Evolutionary conservation across 2,888 invertebrate species (phyloP), one percentile per base, ranked within the genome.

Genomic region (Pycnomerus fuliginosus): DNA sequence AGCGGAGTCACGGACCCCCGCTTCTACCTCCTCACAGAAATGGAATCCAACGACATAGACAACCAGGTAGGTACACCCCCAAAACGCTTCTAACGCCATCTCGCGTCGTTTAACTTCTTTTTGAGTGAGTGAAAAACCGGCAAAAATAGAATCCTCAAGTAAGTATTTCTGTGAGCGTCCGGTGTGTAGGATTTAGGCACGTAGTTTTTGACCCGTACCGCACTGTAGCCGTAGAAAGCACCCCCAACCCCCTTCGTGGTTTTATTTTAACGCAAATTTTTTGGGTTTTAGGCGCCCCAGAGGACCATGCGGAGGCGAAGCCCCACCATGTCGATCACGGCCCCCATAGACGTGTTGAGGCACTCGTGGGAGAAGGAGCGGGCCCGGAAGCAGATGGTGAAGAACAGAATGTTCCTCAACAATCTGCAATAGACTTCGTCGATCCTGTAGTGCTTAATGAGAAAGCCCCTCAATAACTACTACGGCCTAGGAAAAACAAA

Each of bases 11-110:
- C 66, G 3, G 72, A 73, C 53, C 72, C 73, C 10, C 56, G 72
- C 23, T 70, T 72, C 52, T 74, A 72, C 53, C 57, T 73, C 15
- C 64, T 74, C 47, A 70, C 71, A 32, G 74, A 74, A 54, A 62
- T 69, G 58, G 68, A 61, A 40, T 65, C 63, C 32, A 66, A 64
- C 51, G 62, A 64, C 48, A 58, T 65, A 50, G 64, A 66, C 39
- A 58, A 62, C 48, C 69, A 67, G 63, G 71, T 71, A 60, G 44
- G 32, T 16, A n/a, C n/a, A n/a, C n/a, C n/a, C n/a, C n/a, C n/a
- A n/a, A n/a, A n/a, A n/a, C n/a, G n/a, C n/a, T n/a, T n/a, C n/a
- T n/a, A n/a, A n/a, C n/a, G n/a, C n/a, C n/a, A n/a, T n/a, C n/a
- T n/a, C n/a, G n/a, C n/a, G n/a, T n/a, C n/a, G n/a, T n/a, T n/a